Evolutionary conservation across 2,888 invertebrate species (phyloP).

Genomic region (Leptura quadrifasciata): DNA sequence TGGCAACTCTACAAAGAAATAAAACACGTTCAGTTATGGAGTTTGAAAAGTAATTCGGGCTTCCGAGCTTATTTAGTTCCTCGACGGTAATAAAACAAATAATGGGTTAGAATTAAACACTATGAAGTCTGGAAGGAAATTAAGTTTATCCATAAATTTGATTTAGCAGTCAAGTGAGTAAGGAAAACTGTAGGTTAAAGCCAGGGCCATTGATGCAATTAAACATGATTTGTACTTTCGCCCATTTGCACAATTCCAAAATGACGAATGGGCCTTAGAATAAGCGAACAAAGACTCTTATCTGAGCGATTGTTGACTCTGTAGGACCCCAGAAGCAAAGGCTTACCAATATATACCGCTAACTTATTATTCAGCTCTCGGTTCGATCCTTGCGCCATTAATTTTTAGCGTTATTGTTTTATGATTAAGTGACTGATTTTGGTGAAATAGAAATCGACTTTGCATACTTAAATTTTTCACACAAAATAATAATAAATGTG

Average conservation of each 20-base stretch:
- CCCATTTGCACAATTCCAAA: constrained; percentile 69
- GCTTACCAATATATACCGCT: constrained; percentile 50
- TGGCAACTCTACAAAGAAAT: constrained; percentile 28
- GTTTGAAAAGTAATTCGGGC: constrained; percentile 59
- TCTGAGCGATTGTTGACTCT: constrained; percentile 71
- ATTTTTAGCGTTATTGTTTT: constrained; percentile 67
- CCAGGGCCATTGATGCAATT: constrained; percentile 74
- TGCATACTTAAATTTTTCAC: background rate
- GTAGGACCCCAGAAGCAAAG: constrained; percentile 44
- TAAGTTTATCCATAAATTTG: constrained; percentile 75
- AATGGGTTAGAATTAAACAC: constrained; percentile 72
- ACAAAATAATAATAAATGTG: too few relatives aligned
- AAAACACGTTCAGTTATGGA: constrained; percentile 43
- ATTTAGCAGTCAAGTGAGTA: constrained; percentile 72
- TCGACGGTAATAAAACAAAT: constrained; percentile 70
- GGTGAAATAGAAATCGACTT: background rate
- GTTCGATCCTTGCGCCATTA: constrained; percentile 63
- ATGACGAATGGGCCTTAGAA: constrained; percentile 71
- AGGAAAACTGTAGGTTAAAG: constrained; percentile 68
- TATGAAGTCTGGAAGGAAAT: constrained; percentile 72
- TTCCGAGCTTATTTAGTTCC: constrained; percentile 62
- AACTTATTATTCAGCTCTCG: constrained; percentile 64
- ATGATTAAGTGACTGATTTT: constrained; percentile 61
- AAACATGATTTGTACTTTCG: constrained; percentile 74
- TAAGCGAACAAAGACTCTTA: constrained; percentile 70